phyloP scores from a whole-genome alignment of 1,140 invertebrate genomes.

The Drosophila auraria region DNA sequence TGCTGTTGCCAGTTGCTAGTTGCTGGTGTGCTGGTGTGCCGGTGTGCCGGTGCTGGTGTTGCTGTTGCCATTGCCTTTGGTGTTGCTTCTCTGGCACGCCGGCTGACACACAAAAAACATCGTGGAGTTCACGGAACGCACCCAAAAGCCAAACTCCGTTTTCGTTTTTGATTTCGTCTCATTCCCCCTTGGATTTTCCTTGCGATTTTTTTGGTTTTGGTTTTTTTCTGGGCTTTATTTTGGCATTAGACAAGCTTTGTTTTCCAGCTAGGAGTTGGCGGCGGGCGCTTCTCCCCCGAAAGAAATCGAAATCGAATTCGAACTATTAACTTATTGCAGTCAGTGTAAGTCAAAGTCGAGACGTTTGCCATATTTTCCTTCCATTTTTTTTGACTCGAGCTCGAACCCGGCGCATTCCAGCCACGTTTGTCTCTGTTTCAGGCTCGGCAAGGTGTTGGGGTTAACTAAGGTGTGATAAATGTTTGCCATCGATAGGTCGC shows the following conservation, averaged over 20 bases:
- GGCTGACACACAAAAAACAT: slow-evolving; percentile 81
- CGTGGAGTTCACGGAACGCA: slow-evolving; percentile 85
- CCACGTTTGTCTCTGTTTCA: slow-evolving; percentile 58
- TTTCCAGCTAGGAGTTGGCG: slow-evolving; percentile 42
- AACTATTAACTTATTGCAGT: slow-evolving; percentile 84
- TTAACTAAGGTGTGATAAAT: slow-evolving; percentile 84
- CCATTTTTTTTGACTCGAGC: slow-evolving; percentile 24
- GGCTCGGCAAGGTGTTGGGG: slow-evolving; percentile 74
- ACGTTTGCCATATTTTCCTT: slow-evolving; percentile 60
- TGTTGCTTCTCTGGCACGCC: slow-evolving; percentile 64
- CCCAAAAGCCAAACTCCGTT: slow-evolving; percentile 83
- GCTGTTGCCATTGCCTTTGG: slow-evolving; percentile 34
- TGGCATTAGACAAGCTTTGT: slow-evolving; percentile 68
- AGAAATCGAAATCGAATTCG: slow-evolving; percentile 63
- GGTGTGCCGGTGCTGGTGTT: slow-evolving; percentile 22
- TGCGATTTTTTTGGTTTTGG: background rate
- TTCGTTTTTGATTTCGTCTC: slow-evolving; percentile 19
- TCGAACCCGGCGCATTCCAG: slow-evolving; percentile 63
- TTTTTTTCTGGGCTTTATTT: slow-evolving; percentile 16
- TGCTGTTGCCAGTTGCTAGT: slow-evolving; percentile 26
- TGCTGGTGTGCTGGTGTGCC: slow-evolving; percentile 16
- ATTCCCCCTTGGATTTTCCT: slow-evolving; percentile 1
- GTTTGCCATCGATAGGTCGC: slow-evolving; percentile 77
- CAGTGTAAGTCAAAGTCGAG: slow-evolving; percentile 68
- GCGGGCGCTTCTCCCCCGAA: slow-evolving; percentile 66